Conservation (phyloP, 2,113 vertebrate species). For the Siniperca knerii region DNA sequence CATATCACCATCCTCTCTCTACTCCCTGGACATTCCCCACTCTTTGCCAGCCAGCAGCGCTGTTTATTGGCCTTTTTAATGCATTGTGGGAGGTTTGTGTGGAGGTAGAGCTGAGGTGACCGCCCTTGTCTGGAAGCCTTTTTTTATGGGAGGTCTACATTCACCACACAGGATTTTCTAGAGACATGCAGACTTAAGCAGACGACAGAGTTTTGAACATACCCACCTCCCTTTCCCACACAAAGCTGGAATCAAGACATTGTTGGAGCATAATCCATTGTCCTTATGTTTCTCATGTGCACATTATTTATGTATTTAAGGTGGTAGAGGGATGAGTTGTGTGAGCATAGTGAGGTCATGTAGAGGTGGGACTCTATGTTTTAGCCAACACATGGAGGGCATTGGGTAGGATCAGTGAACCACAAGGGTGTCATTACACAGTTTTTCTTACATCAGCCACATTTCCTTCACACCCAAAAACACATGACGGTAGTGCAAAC, state of each 20-base stretch:
- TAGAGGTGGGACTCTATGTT: slow-evolving; percentile 62
- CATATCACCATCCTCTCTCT: slow-evolving; percentile 17
- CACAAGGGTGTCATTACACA: slow-evolving; percentile 63
- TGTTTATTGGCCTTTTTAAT: slow-evolving; percentile 71
- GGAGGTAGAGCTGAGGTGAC: slow-evolving; percentile 66
- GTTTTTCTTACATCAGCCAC: slow-evolving; percentile 71
- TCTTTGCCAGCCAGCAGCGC: slow-evolving; percentile 29
- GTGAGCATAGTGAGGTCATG: slow-evolving; percentile 55
- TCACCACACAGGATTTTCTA: slow-evolving; percentile 60
- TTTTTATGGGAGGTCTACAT: slow-evolving; percentile 73
- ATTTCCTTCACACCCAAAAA: slow-evolving; percentile 72
- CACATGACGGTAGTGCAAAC: slow-evolving; percentile 62
- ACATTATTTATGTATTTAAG: slow-evolving; percentile 53
- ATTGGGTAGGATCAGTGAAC: slow-evolving; percentile 42
- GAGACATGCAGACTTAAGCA: slow-evolving; percentile 54
- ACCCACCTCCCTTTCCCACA: slow-evolving; percentile 32
- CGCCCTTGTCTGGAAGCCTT: slow-evolving; percentile 64
- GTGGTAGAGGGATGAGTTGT: slow-evolving; percentile 21
- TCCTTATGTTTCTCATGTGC: slow-evolving; percentile 23
- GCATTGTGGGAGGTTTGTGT: slow-evolving; percentile 73
- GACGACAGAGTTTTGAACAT: slow-evolving; percentile 11
- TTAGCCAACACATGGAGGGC: slow-evolving; percentile 60
- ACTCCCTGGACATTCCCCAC: slow-evolving; percentile 21
- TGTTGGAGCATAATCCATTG: slow-evolving; percentile 24
- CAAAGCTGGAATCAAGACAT: slow-evolving; percentile 23